Evolutionary conservation across 2,113 vertebrate genomes (phyloP).

Genomic region (Thunnus thynnus): DNA sequence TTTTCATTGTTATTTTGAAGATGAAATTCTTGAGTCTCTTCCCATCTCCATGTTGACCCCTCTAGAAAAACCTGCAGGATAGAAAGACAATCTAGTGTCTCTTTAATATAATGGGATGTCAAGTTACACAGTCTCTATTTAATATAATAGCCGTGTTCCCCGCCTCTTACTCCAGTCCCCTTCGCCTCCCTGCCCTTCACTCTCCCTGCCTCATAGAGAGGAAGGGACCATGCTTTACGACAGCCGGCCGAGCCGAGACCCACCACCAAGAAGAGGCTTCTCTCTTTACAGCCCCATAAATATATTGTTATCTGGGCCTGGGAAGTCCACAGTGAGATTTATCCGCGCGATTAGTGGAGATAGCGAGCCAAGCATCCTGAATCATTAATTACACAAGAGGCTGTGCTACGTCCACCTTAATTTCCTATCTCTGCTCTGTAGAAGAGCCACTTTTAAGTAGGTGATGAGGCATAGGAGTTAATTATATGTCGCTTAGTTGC

Average conservation of each 20-base stretch:
- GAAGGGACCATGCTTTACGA: constrained; percentile 70
- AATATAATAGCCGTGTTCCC: constrained; percentile 57
- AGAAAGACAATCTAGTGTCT: constrained; percentile 24
- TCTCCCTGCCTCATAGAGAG: constrained; percentile 20
- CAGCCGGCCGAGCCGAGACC: constrained; percentile 60
- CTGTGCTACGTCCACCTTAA: constrained; percentile 71
- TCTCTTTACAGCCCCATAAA: constrained; percentile 84
- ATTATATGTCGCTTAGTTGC: constrained; percentile 83
- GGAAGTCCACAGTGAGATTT: constrained; percentile 82
- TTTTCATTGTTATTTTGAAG: constrained; percentile 3
- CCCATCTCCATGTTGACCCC: constrained; percentile 27
- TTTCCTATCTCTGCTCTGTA: constrained; percentile 69
- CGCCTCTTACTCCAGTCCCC: constrained; percentile 56
- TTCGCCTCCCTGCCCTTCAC: constrained; percentile 25
- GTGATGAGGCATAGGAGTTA: constrained; percentile 81
- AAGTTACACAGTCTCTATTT: constrained; percentile 65
- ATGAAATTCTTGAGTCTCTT: neutral
- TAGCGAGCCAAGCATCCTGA: constrained; percentile 80
- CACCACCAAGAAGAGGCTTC: constrained; percentile 68
- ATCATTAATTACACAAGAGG: constrained; percentile 83
- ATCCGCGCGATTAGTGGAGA: constrained; percentile 80
- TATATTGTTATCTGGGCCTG: constrained; percentile 84
- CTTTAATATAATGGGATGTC: constrained; percentile 68
- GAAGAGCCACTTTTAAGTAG: constrained; percentile 75
- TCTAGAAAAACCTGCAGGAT: neutral